These are phyloP conservation scores for Antigone vipio DNA, from an alignment of 2,113 vertebrate genomes.

Conservation along the genomic window DNA sequence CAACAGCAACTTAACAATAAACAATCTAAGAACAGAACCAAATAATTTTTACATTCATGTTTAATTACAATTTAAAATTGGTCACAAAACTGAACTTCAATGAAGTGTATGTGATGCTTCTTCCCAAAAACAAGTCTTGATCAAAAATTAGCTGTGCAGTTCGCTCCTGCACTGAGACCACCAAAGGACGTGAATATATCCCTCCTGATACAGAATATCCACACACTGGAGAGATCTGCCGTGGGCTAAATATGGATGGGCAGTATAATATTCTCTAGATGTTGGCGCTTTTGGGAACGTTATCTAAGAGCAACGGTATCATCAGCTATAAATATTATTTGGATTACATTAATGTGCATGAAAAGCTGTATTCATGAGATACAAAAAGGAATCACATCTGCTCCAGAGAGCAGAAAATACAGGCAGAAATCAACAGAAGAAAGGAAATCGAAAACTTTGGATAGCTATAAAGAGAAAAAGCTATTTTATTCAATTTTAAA, in stretches of 20 bases:
- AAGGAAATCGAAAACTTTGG: background rate
- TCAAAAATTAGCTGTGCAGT: background rate
- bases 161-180: background rate
- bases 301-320: background rate
- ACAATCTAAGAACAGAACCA: background rate
- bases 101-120: background rate
- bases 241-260: background rate
- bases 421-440: background rate
- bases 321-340: background rate
- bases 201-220: background rate
- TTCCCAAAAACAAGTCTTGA: background rate
- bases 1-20: background rate
- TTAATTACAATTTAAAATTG: background rate
- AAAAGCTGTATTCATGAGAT: background rate
- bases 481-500: background rate
- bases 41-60: background rate
- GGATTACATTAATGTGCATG: background rate
- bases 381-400: background rate
- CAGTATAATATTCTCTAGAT: background rate
- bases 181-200: rapidly evolving
- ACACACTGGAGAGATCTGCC: background rate
- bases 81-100: background rate
- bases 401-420: background rate
- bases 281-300: background rate
- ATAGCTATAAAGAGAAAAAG: background rate